Base-by-base conservation (phyloP, 2,113 vertebrate genomes). In the Thryonomys swinderianus region DNA sequence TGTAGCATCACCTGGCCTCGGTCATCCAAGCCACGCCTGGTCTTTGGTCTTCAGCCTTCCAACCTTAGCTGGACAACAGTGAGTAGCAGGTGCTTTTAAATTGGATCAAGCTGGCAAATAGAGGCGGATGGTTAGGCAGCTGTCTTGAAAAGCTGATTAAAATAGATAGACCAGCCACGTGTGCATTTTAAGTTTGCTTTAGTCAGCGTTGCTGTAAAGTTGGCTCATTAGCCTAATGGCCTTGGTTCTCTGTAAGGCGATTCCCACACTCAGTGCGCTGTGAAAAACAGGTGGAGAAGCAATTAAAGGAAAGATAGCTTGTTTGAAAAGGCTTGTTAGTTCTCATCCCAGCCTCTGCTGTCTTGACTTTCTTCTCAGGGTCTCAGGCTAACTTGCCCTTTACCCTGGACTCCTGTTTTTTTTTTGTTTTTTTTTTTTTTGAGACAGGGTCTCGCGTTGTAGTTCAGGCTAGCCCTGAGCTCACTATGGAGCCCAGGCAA, bases 241-340 rank as follows among this genome's bases (percentile, higher is more conserved):
- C 78, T 59, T 45, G 14, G 16, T 42, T 92, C 85, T 81, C 53
- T 71, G 7, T 59, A 71, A 94, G 37, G 30, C 53, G 48, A 94
- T 90, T 61, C 30, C 64, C 57, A 37, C 51, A 80, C 51, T 81
- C 0, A 20, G 30, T 66, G 74, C 17, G 55, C 71, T 23, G 7
- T 62, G 71, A 92, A 96, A 92, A 74, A 11, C 27, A 34, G n/a
- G 85, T 61, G 86, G 74, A 76, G 59, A 88, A 51, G 53, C 12
- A 71, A 71, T 45, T 81, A 66, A 48, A 34, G 74, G 79, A 87
- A 85, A 96, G 51, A 14, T 32, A 48, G 71, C 10, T 27, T 5
- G 40, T 11, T 37, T 11, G 4, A 23, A 67, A 83, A 83, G 40
- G 32, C 27, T 69, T 87, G 69, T 48, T 55, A 48, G 32, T 11